These are phyloP conservation scores for Noctuana brunneofusca DNA, from an alignment of 2,888 invertebrate species.

Conservation along the genomic window DNA sequence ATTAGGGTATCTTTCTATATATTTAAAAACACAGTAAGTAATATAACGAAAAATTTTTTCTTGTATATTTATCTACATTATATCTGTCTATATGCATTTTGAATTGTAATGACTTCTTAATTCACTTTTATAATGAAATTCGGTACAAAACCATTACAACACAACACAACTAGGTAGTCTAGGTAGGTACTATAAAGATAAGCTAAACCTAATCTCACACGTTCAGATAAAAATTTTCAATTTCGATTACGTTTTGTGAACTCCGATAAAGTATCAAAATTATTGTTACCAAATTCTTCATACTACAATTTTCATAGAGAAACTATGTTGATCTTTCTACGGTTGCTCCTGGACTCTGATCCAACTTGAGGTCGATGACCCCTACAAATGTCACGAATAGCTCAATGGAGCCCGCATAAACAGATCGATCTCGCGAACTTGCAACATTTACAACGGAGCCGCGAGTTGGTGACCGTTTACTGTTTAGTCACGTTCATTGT, in stretches of 20 bases:
- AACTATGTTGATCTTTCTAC: background rate
- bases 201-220: background rate
- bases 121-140: background rate
- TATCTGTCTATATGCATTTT: too few species aligned
- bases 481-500: too few species aligned
- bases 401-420: constrained; percentile 13
- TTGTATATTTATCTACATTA: too few species aligned
- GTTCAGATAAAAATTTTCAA: background rate
- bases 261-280: background rate
- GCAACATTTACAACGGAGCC: constrained; percentile 17
- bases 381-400: constrained; percentile 22
- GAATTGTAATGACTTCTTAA: too few species aligned
- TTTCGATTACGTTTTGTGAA: background rate
- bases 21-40: too few species aligned
- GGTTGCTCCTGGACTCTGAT: background rate
- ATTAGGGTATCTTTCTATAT: too few species aligned
- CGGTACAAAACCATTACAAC: background rate
- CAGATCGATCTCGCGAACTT: constrained; percentile 28
- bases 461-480: background rate
- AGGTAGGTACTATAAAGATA: constrained; percentile 4
- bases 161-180: background rate
- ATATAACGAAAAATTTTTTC: too few species aligned
- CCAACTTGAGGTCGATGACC: constrained; percentile 16
- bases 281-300: background rate
- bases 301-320: background rate